These are phyloP conservation scores for Hippoglossus hippoglossus DNA, from an alignment of 2,797 vertebrate species.

Conservation along the genomic window DNA sequence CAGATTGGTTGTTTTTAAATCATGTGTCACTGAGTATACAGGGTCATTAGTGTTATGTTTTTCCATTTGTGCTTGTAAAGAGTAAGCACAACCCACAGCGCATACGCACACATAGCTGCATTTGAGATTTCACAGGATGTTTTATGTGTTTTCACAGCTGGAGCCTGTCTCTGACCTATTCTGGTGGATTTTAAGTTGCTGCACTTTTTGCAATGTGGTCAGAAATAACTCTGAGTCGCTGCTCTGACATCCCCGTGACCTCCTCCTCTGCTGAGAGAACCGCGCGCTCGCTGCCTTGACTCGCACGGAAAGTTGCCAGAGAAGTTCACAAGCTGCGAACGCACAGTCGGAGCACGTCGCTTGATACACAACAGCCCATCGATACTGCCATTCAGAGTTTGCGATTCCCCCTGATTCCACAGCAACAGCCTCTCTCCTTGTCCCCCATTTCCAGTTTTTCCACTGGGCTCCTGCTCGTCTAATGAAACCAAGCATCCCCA, in stretches of 20 bases:
- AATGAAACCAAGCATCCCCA: constrained; percentile 55
- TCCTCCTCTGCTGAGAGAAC: constrained; percentile 16
- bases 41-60: background rate
- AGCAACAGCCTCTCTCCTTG: constrained; percentile 46
- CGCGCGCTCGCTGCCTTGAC: constrained; percentile 2
- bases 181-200: constrained; percentile 1
- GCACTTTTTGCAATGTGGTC: constrained; percentile 18
- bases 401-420: constrained; percentile 62
- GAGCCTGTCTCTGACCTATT: background rate
- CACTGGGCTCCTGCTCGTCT: constrained; percentile 40
- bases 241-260: constrained; percentile 22
- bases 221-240: constrained; percentile 35
- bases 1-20: no score
- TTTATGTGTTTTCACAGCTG: constrained; percentile 54
- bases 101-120: no score
- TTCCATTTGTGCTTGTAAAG: constrained; percentile 12
- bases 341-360: background rate
- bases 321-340: background rate
- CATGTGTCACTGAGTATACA: no score
- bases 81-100: background rate
- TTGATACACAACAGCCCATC: constrained; percentile 54
- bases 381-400: constrained; percentile 55
- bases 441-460: constrained; percentile 52
- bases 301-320: background rate
- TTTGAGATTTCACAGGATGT: constrained; percentile 24